Evolutionary conservation across 2,888 invertebrate genomes (phyloP), one percentile per base, ranked within the genome.

Genomic region (Ectemnius cavifrons): DNA sequence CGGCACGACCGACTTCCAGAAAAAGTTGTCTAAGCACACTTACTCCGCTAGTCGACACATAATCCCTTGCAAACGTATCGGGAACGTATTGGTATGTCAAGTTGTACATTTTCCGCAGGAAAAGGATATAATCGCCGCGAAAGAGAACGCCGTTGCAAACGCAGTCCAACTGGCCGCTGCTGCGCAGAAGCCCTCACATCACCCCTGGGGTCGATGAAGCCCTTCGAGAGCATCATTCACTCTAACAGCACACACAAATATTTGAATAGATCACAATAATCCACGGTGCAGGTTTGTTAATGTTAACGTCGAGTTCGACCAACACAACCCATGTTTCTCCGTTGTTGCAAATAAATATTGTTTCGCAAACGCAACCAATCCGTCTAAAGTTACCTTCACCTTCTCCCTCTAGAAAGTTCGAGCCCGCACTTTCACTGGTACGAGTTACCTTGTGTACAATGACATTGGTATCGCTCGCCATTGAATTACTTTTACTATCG

Each of bases 71-170:
- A 8, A 37, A 11, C 1, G 11, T 1, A 11, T 37, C 37, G 8
- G 37, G 37, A 37, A 37, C 8, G 11, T 37, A 37, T 6, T 37
- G 37, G 37, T 11, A 37, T 8, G 37, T 37, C 1, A 6, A 37
- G n/a, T 0, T 37, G 1, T 37, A 11, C 4, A 6, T 4, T 11
- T 37, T 37, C 37, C 37, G 8, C 64, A 90, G 90, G 86, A 85
- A 59, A 89, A 86, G 62, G 89, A 89, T 70, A 81, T 89, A 59
- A 79, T 89, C 14, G 90, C 90, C 2, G 89, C 89, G 0, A 91
- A 89, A 75, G 89, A 91, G 78, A 88, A 90, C 63, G 88, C 89
- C 4, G 89, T 91, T 14, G 89, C 89, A 2, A 84, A 85, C n/a
- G 90, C 90, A 0, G 79, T 91, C 0, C 89, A 89, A 58, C 84